Evolutionary conservation across 2,113 vertebrate genomes (phyloP).

Genomic region (Tiliqua scincoides): DNA sequence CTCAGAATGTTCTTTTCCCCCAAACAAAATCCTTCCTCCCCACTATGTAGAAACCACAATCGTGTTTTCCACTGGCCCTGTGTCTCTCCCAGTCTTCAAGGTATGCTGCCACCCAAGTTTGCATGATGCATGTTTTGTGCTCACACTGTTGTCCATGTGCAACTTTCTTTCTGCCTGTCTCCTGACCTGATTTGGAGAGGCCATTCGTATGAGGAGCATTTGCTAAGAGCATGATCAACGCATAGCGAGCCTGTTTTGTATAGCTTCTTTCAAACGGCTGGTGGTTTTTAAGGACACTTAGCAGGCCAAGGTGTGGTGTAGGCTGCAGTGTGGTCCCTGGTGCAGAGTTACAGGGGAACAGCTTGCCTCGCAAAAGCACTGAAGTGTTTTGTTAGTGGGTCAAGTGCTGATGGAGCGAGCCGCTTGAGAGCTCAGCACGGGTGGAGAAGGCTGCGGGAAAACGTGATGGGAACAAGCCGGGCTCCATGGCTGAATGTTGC

Average conservation of each 20-base stretch:
- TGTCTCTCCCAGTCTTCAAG: too few species aligned
- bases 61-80: too few species aligned
- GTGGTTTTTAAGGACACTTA: neutral
- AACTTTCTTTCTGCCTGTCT: too few species aligned
- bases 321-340: neutral
- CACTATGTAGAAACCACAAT: too few species aligned
- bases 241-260: neutral
- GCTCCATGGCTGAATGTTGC: too few species aligned
- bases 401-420: neutral
- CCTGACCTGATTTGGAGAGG: neutral
- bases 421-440: too few species aligned
- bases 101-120: too few species aligned
- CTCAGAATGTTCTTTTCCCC: too few species aligned
- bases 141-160: neutral
- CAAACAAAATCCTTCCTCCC: too few species aligned
- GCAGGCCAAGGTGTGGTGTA: neutral
- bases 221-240: slow-evolving; percentile 1
- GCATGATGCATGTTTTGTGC: neutral
- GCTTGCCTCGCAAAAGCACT: neutral
- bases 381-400: slow-evolving; percentile 6
- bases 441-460: neutral
- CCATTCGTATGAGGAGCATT: neutral
- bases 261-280: neutral
- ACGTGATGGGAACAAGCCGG: neutral
- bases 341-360: neutral